These are phyloP conservation scores for Antennarius striatus DNA, from an alignment of 2,113 vertebrate species.

Conservation along the genomic window DNA sequence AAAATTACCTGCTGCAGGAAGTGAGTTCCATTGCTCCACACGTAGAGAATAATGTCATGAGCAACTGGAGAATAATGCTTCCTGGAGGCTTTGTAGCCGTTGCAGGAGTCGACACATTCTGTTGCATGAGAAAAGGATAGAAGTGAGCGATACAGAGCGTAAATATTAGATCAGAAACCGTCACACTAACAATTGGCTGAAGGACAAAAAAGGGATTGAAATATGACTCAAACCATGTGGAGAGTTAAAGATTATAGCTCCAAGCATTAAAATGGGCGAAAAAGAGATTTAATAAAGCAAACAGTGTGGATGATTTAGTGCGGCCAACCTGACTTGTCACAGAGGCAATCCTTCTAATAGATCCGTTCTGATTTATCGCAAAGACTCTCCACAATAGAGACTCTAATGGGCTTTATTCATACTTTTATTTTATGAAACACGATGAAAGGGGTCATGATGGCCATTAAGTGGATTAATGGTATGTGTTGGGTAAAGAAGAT, in stretches of 20 bases:
- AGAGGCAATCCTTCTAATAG: constrained; percentile 75
- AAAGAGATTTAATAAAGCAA: constrained; percentile 59
- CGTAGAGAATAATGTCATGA: background rate
- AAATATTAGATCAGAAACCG: constrained; percentile 27
- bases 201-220: constrained; percentile 15
- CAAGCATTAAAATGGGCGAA: constrained; percentile 34
- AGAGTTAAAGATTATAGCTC: constrained; percentile 37
- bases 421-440: constrained; percentile 84
- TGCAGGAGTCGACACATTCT: background rate
- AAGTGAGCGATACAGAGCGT: background rate
- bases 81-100: background rate
- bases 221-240: constrained; percentile 18
- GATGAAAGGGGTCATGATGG: constrained; percentile 81
- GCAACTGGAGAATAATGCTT: background rate
- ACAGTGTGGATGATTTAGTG: constrained; percentile 63
- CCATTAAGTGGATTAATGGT: constrained; percentile 81
- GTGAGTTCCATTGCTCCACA: background rate
- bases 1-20: background rate
- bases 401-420: constrained; percentile 81
- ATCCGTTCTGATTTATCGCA: constrained; percentile 70
- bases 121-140: background rate
- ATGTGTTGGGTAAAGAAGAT: constrained; percentile 82
- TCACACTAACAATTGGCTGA: background rate
- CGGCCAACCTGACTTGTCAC: constrained; percentile 56
- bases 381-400: constrained; percentile 75